Percentiles rank a stretch among this genome's conserved stretches.
These are phyloP conservation scores for Drosophila prosaltans DNA, from an alignment of 1,140 invertebrate species.

Conservation along the genomic window DNA sequence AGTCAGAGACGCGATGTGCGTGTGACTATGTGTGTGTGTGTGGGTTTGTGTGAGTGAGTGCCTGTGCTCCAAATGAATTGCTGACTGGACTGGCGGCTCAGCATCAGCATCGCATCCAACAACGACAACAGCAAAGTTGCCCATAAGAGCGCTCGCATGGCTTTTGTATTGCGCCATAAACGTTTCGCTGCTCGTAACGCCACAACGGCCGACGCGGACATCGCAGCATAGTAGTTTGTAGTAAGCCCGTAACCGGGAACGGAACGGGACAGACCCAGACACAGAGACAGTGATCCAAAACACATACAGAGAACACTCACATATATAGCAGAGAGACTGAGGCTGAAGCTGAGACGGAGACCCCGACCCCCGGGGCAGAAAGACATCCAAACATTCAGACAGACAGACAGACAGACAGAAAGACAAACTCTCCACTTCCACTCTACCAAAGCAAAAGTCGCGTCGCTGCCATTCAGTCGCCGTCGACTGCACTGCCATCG, in stretches of 20 bases:
- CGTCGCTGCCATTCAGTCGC: constrained; percentile 35
- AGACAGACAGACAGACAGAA: constrained; percentile 46
- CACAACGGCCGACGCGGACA: constrained; percentile 79
- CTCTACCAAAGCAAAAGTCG: constrained; percentile 37
- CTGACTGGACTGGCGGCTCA: constrained; percentile 45
- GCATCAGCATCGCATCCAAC: constrained; percentile 51
- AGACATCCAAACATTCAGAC: background rate
- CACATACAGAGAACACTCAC: constrained; percentile 12
- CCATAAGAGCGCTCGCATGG: constrained; percentile 79
- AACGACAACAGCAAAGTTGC: constrained; percentile 57
- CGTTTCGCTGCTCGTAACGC: constrained; percentile 83
- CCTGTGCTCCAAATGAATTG: constrained; percentile 72
- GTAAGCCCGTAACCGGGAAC: constrained; percentile 45
- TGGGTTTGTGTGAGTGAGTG: constrained; percentile 30
- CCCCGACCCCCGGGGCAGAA: constrained; percentile 5
- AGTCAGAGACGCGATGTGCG: constrained; percentile 33
- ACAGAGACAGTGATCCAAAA: constrained; percentile 43
- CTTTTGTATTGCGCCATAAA: constrained; percentile 83
- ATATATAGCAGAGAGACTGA: constrained; percentile 10
- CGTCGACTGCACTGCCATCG: constrained; percentile 59
- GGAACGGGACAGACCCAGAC: constrained; percentile 10
- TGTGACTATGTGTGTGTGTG: constrained; percentile 7
- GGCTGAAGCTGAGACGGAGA: background rate
- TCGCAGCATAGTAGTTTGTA: constrained; percentile 50
- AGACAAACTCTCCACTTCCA: constrained; percentile 64